These are phyloP conservation scores for Etheostoma nigrum DNA, from an alignment of 2,797 vertebrate genomes.

Conservation along the genomic window DNA sequence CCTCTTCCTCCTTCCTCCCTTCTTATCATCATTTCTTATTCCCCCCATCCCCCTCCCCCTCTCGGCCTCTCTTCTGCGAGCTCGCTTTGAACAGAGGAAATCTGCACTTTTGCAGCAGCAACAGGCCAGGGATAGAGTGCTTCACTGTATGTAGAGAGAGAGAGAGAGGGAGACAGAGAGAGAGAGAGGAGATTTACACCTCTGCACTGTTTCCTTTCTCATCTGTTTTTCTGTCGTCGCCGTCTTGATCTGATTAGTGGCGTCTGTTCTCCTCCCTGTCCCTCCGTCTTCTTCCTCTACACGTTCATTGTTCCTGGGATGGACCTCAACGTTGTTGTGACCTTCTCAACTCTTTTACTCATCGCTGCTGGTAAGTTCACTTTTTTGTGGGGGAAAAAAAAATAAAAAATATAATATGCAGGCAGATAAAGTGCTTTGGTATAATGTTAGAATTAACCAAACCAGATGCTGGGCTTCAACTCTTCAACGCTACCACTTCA, in stretches of 20 bases:
- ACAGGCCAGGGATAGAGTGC: conserved; percentile 65
- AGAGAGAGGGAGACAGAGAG: conserved; percentile 43
- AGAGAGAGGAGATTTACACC: conserved; percentile 54
- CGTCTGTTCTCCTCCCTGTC: conserved; percentile 7
- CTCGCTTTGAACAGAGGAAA: conserved; percentile 86
- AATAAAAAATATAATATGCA: background rate
- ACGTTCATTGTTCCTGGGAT: conserved; percentile 43
- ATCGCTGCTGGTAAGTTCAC: conserved; percentile 63
- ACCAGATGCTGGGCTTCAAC: too few species aligned
- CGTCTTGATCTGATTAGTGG: conserved; percentile 36
- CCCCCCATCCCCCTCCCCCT: conserved; percentile 53
- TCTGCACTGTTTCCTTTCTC: conserved; percentile 80
- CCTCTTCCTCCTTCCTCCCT: conserved; percentile 62
- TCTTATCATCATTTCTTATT: conserved; percentile 52
- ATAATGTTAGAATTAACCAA: too few species aligned
- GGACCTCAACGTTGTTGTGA: conserved; percentile 61
- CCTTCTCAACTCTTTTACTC: conserved; percentile 53
- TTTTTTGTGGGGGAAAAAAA: background rate
- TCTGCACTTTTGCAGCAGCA: conserved; percentile 78
- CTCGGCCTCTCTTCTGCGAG: conserved; percentile 35
- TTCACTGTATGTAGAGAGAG: conserved; percentile 66
- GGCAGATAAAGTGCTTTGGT: background rate
- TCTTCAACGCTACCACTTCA: too few species aligned
- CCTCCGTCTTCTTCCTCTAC: conserved; percentile 12
- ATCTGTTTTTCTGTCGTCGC: conserved; percentile 62